phyloP scores from a whole-genome alignment of 2,888 invertebrate genomes.

The Steinernema hermaphroditum region DNA sequence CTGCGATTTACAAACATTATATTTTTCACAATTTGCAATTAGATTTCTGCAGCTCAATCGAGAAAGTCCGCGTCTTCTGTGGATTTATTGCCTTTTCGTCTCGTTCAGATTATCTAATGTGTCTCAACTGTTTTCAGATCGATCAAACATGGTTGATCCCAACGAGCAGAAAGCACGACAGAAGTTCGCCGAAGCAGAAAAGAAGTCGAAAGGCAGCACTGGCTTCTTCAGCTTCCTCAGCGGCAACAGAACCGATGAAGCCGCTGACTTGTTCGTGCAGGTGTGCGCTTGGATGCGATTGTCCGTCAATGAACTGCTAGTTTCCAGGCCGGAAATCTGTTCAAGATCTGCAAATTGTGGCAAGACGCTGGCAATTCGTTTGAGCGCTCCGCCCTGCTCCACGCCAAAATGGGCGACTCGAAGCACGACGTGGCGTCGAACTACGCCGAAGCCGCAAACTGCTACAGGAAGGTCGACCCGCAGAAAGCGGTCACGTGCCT shows the following conservation, averaged over 20 bases:
- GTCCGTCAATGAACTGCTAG: not conserved
- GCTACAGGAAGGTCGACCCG: conserved; percentile 69
- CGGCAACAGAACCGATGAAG: conserved; percentile 51
- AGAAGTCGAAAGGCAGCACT: conserved; percentile 53
- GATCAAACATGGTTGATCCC: not conserved
- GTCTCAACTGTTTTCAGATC: no score
- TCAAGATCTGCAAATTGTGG: conserved; percentile 99
- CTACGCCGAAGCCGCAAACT: conserved; percentile 94
- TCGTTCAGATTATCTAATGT: no score
- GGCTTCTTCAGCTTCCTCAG: conserved; percentile 57
- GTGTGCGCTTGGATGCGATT: conserved; percentile 40
- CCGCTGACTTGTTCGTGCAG: conserved; percentile 60
- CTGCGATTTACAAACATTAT: no score
- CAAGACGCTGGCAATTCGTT: conserved; percentile 90
- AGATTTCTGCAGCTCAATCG: no score
- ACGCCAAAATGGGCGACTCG: conserved; percentile 83
- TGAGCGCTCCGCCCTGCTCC: conserved; percentile 85
- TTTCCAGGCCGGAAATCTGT: conserved; percentile 89
- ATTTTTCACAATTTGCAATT: no score
- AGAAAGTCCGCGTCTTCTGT: no score
- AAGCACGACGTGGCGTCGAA: conserved; percentile 93
- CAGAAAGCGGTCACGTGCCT: conserved; percentile 79
- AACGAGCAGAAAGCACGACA: conserved; percentile 60
- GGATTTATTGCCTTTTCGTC: no score
- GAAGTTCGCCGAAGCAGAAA: conserved; percentile 61